Evolutionary conservation across 2,888 invertebrate genomes (phyloP), one percentile per base, ranked within the genome.

Genomic region (Sialis fuliginosa): DNA sequence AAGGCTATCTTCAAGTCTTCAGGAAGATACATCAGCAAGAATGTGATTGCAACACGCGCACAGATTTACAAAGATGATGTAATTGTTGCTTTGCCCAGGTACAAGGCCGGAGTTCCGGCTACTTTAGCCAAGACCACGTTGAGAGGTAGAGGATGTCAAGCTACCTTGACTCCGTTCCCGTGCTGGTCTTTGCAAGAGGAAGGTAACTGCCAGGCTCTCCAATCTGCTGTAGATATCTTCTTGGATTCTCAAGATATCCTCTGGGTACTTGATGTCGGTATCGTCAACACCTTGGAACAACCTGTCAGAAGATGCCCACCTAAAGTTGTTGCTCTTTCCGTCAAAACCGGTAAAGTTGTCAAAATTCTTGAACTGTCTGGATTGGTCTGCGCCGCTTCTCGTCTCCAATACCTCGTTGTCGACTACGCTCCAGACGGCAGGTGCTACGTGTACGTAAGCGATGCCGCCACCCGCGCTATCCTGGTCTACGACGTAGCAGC

Each of bases 191-290:
- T 73, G 47, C 82, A 83, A 57, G 75, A 77, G 54, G 71, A 75
- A 52, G 76, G 71, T 48, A 77, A 74, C 62, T 79, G 72, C 56
- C 65, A 70, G 33, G 73, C 73, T 1, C 62, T 85, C 12, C 81
- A 84, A 55, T 81, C 77, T 46, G 81, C 76, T 2, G 75, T 84
- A 0, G 84, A 85, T 56, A 62, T 82, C 45, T 65, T 70, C 58
- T 59, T 74, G 31, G 78, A 79, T 52, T 52, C 60, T 6, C 71
- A 80, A 60, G 76, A 77, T 42, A 73, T 78, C 50, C 65, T 85
- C 6, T 85, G 85, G 85, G 71, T 77, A 0, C 62, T 85, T 50
- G 84, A 85, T 57, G 72, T 71, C 8, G 85, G 85, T 9, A 70
- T 81, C 41, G 72, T 80, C 1, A 78, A 83, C 52, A 77, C 79